Evolutionary conservation across 2,888 invertebrate species (phyloP).

Genomic region (Clanis bilineata): DNA sequence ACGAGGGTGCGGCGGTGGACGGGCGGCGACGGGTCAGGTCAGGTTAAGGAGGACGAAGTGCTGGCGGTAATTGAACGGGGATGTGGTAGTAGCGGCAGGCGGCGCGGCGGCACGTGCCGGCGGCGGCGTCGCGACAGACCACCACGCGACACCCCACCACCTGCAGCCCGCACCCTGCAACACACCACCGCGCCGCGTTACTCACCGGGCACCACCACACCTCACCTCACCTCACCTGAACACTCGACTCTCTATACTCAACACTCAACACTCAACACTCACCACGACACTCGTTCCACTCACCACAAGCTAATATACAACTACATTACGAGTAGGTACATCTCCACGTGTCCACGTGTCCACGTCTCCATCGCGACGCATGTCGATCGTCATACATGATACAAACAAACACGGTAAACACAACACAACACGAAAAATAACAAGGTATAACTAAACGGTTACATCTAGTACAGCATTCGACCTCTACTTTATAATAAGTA

Average conservation of each 20-base stretch:
- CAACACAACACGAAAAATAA: background rate
- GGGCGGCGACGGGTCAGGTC: constrained; percentile 41
- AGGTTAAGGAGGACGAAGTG: constrained; percentile 80
- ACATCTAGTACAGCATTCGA: constrained; percentile 14
- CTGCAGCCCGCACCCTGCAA: constrained; percentile 96
- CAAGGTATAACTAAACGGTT: constrained; percentile 11
- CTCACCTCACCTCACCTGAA: background rate
- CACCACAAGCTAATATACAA: background rate
- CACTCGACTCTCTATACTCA: background rate
- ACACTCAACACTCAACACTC: no score
- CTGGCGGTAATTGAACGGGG: constrained; percentile 94
- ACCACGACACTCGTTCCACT: background rate
- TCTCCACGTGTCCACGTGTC: background rate
- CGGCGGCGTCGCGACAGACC: constrained; percentile 97
- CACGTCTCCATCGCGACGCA: background rate
- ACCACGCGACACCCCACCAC: constrained; percentile 97
- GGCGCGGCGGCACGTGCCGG: constrained; percentile 95
- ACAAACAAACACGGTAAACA: constrained; percentile 4
- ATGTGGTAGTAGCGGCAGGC: constrained; percentile 99
- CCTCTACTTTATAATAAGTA: constrained; percentile 10
- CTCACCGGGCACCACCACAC: background rate
- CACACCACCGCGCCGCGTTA: constrained; percentile 24
- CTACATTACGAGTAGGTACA: background rate
- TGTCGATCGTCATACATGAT: background rate
- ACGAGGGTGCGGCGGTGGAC: constrained; percentile 37